Evolutionary conservation across 2,888 invertebrate genomes (phyloP), one percentile per base, ranked within the genome.

Genomic region (Antitype chi): DNA sequence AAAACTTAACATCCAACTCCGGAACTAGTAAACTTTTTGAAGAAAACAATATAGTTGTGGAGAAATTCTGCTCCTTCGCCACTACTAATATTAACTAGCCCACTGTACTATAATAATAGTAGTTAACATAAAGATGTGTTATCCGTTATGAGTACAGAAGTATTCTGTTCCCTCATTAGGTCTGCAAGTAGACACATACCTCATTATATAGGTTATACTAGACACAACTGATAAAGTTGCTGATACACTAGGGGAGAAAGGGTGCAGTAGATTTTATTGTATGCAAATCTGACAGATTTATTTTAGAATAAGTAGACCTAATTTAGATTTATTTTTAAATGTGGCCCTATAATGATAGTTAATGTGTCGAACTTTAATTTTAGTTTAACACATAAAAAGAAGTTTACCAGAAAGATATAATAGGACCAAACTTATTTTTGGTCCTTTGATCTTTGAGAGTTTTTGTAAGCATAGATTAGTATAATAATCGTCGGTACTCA

Each of bases 41-140:
- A 25, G 5, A 20, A 9, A 75, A 47, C 53, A 20, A 38, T 20
- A 43, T 20, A 43, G 3, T 7, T 23, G 43, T 11, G 43, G 38
- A 60, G 5, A 49, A 55, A 57, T 17, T 17, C 11, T 64, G 59
- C 53, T 60, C 59, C 7, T 74, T 43, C 4, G 9, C 57, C 20
- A 74, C 43, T 20, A 60, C 2, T 52, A 6, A 11, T 20, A 64
- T 25, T n/a, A 43, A 32, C n/a, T 67, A 5, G 43, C 43, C 25
- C 17, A 59, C 43, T 25, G 20, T 20, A 15, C 9, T 70, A 23
- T n/a, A 63, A 47, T 57, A 52, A 17, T n/a, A 47, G 20, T 15
- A 20, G 23, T 38, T 20, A 64, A 28, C 75, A n/a, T 47, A 66
- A 13, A 70, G 53, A 82, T 85, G 82, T 83, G 63, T 52, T 67